A percentile compares a stretch with the other conserved stretches of the same genome.
Evolutionary conservation across 2,797 vertebrate species (phyloP).

Genomic region (Xerus rutilus): DNA sequence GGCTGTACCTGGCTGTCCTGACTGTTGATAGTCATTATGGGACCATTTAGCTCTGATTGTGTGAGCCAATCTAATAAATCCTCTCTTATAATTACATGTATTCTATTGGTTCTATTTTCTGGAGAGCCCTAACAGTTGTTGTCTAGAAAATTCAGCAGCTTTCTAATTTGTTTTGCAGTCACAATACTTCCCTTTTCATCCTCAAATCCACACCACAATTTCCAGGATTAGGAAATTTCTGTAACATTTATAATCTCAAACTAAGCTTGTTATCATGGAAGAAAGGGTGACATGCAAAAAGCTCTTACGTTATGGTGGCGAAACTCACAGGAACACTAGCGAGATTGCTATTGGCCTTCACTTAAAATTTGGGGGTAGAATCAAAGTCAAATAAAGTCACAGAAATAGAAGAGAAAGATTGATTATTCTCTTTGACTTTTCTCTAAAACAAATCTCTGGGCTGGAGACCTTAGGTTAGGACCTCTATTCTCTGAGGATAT

Average conservation of each 20-base stretch:
- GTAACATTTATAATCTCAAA: background rate
- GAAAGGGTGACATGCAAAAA: background rate
- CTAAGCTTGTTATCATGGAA: background rate
- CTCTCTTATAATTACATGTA: background rate
- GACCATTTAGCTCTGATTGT: background rate
- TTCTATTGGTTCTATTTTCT: background rate
- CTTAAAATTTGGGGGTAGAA: background rate
- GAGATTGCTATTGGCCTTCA: background rate
- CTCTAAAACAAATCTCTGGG: background rate
- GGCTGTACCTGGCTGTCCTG: background rate
- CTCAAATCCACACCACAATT: no score
- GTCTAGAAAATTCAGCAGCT: background rate
- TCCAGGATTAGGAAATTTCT: background rate
- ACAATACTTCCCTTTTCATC: background rate
- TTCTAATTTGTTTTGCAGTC: background rate
- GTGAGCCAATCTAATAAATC: background rate
- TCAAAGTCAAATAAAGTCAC: background rate
- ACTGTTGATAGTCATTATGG: background rate
- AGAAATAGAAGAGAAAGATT: background rate
- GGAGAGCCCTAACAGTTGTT: background rate
- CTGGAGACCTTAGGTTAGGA: background rate
- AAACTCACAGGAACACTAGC: background rate
- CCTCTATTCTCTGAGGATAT: background rate
- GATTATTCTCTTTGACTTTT: background rate
- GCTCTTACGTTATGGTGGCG: background rate